A percentile compares a stretch with the other conserved stretches of the same genome.
Evolutionary conservation across 2,113 vertebrate genomes (phyloP).

Genomic region (Laticauda laticaudata): DNA sequence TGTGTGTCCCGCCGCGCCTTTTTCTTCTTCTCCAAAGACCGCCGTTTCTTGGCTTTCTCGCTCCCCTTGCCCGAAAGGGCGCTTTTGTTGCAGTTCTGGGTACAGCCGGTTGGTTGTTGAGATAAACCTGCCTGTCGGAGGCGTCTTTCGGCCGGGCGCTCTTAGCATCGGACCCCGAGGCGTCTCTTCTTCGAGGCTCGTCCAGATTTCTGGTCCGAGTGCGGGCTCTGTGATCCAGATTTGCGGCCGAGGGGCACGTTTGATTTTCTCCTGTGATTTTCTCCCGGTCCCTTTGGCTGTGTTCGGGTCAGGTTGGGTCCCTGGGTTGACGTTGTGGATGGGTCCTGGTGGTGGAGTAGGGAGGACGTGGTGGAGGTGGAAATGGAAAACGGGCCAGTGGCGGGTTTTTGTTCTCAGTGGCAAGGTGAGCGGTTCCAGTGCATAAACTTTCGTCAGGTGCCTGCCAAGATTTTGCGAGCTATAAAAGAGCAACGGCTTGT

Average conservation of each 20-base stretch:
- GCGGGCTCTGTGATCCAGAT: background rate
- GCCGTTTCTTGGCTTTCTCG: background rate
- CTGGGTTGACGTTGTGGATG: background rate
- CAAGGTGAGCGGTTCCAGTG: background rate
- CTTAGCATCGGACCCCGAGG: background rate
- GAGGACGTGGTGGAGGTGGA: background rate
- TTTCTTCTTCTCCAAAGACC: background rate
- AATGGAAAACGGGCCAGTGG: background rate
- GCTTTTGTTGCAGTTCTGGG: background rate
- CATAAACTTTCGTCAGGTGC: background rate
- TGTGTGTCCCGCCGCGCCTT: background rate
- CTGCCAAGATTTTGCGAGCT: background rate
- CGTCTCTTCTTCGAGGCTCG: background rate
- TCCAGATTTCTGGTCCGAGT: background rate
- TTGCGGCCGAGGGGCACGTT: background rate
- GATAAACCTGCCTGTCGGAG: background rate
- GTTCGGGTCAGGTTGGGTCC: background rate
- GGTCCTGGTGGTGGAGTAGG: background rate
- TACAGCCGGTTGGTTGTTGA: background rate
- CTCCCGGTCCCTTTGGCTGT: background rate
- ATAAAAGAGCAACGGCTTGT: background rate
- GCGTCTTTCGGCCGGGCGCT: background rate
- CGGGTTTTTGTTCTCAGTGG: background rate
- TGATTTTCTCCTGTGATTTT: background rate
- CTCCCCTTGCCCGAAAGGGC: background rate